A percentile compares a stretch with the other conserved stretches of the same genome.
phyloP scores from a whole-genome alignment of 2,113 vertebrate genomes.

The Dicaeum eximium region DNA sequence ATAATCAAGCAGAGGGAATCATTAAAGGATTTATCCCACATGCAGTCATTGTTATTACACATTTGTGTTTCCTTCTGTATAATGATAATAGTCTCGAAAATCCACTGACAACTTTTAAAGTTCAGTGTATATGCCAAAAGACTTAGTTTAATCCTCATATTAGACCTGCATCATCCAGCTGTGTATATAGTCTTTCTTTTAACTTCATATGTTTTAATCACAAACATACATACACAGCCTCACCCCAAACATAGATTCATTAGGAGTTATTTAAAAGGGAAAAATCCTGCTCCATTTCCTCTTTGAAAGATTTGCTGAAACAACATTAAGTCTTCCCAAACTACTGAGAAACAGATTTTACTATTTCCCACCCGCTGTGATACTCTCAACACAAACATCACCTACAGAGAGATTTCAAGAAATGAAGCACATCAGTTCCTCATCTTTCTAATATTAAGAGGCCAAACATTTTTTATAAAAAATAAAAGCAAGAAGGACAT shows the following conservation, averaged over 20 bases:
- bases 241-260: background rate
- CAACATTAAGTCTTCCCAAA: background rate
- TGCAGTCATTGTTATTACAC: background rate
- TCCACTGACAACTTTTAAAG: background rate
- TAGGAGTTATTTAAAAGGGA: background rate
- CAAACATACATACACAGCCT: background rate
- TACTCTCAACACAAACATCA: background rate
- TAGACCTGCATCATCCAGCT: background rate
- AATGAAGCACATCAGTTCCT: background rate
- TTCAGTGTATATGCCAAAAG: background rate
- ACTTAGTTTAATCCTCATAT: background rate
- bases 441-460: background rate
- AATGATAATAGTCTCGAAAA: background rate
- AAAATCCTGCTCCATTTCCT: background rate
- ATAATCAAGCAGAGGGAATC: background rate
- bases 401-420: background rate
- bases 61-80: background rate
- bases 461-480: background rate
- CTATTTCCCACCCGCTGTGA: fast-evolving
- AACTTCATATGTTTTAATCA: background rate
- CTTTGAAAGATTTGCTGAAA: background rate
- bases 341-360: background rate
- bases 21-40: background rate
- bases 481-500: background rate
- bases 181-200: background rate